These are phyloP conservation scores for Percopsis omiscomaycus DNA, from an alignment of 2,797 vertebrate genomes.

Conservation along the genomic window DNA sequence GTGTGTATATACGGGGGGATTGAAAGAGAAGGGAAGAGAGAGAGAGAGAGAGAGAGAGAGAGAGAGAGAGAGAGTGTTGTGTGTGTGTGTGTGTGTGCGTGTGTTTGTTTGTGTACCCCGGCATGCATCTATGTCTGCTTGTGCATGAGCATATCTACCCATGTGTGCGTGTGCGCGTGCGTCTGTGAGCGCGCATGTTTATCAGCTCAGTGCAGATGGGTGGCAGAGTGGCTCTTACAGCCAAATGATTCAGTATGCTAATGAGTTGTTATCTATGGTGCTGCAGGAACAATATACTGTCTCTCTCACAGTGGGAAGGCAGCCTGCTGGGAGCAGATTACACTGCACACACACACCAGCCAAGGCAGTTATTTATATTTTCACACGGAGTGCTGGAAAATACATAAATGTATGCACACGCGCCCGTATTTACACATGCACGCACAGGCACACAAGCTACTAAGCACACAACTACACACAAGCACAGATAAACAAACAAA, in stretches of 20 bases:
- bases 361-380: slow-evolving; percentile 81
- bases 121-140: slow-evolving; percentile 2
- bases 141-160: slow-evolving; percentile 7
- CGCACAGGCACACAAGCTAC: slow-evolving; percentile 18
- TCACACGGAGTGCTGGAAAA: slow-evolving; percentile 70
- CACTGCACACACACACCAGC: slow-evolving; percentile 71
- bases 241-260: slow-evolving; percentile 83
- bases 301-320: slow-evolving; percentile 79
- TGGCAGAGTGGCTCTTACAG: slow-evolving; percentile 80
- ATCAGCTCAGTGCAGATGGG: slow-evolving; percentile 80
- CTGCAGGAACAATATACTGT: slow-evolving; percentile 82
- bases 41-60: not conserved
- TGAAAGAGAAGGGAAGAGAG: slow-evolving; percentile 36
- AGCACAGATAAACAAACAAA: slow-evolving; percentile 4
- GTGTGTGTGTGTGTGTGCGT: not conserved
- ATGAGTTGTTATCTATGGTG: slow-evolving; percentile 79
- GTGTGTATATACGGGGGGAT: slow-evolving; percentile 53
- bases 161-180: slow-evolving; percentile 14
- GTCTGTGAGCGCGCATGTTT: slow-evolving; percentile 62
- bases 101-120: not conserved
- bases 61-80: slow-evolving; percentile 13
- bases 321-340: slow-evolving; percentile 79
- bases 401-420: slow-evolving; percentile 64
- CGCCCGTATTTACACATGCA: slow-evolving; percentile 31
- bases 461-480: slow-evolving; percentile 1